Conservation (phyloP, 2,113 vertebrate genomes). For the Syngnathus typhle region DNA sequence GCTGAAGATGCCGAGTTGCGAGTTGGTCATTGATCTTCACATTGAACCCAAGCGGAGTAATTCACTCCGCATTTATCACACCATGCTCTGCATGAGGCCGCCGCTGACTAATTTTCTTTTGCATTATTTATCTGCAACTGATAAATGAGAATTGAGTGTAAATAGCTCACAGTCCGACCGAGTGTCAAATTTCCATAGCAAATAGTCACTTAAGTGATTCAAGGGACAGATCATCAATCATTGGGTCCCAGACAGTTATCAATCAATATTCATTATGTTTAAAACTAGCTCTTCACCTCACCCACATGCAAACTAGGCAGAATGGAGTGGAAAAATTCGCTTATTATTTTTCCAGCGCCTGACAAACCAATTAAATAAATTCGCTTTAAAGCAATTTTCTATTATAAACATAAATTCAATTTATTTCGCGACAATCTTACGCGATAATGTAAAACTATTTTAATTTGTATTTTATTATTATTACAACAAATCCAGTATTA, state of each 20-base stretch:
- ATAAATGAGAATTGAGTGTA: not conserved
- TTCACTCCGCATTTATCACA: not conserved
- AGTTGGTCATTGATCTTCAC: not conserved
- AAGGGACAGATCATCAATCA: constrained; percentile 17
- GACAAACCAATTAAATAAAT: not conserved
- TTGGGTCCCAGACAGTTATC: constrained; percentile 3
- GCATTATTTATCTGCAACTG: constrained; percentile 1
- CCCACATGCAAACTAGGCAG: constrained; percentile 3
- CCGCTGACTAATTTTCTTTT: not conserved
- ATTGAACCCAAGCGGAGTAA: not conserved
- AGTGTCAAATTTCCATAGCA: not conserved
- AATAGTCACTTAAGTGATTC: not conserved
- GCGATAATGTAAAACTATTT: too few relatives aligned
- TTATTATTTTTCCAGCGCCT: not conserved
- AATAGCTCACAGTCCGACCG: not conserved
- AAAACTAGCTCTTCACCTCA: constrained; percentile 1
- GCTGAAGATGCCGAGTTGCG: not conserved
- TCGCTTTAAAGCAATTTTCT: too few relatives aligned
- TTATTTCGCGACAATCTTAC: too few relatives aligned
- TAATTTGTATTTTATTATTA: too few relatives aligned
- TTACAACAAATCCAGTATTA: too few relatives aligned
- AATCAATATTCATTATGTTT: constrained; percentile 16
- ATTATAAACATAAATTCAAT: too few relatives aligned
- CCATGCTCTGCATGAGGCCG: not conserved
- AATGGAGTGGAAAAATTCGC: not conserved